Percentiles rank a stretch among this genome's conserved stretches.
These are phyloP conservation scores for Cotesia glomerata DNA, from an alignment of 1,140 invertebrate genomes.

Conservation along the genomic window DNA sequence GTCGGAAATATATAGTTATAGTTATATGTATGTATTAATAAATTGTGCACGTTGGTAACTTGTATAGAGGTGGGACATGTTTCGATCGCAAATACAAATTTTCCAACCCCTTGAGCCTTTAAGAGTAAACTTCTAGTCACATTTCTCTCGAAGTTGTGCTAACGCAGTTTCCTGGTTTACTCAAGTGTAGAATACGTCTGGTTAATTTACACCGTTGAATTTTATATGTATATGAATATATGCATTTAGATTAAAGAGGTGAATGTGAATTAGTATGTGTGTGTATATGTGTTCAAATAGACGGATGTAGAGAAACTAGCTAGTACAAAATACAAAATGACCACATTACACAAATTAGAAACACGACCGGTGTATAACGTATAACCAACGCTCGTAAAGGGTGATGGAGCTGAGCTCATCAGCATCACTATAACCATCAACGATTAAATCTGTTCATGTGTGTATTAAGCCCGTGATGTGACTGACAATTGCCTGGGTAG, in stretches of 20 bases:
- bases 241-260: neutral
- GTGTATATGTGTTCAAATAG: too few relatives aligned
- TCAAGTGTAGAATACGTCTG: constrained; percentile 1
- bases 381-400: constrained; percentile 35
- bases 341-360: constrained; percentile 50
- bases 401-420: constrained; percentile 45
- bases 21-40: neutral
- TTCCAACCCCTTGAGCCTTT: constrained; percentile 5
- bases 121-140: constrained; percentile 1
- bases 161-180: neutral
- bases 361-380: constrained; percentile 28
- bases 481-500: neutral
- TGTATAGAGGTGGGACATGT: neutral
- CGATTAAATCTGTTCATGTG: constrained; percentile 36
- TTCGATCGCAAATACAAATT: constrained; percentile 10
- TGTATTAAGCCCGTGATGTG: neutral
- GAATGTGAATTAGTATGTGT: too few relatives aligned
- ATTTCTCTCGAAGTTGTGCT: neutral
- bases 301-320: constrained; percentile 22
- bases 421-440: constrained; percentile 42
- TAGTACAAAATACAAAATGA: constrained; percentile 38
- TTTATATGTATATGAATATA: neutral
- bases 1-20: too few relatives aligned
- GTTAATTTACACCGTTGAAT: constrained; percentile 45
- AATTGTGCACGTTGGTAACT: neutral